Evolutionary conservation across 2,113 vertebrate species (phyloP).

Genomic region (Falco punctatus): DNA sequence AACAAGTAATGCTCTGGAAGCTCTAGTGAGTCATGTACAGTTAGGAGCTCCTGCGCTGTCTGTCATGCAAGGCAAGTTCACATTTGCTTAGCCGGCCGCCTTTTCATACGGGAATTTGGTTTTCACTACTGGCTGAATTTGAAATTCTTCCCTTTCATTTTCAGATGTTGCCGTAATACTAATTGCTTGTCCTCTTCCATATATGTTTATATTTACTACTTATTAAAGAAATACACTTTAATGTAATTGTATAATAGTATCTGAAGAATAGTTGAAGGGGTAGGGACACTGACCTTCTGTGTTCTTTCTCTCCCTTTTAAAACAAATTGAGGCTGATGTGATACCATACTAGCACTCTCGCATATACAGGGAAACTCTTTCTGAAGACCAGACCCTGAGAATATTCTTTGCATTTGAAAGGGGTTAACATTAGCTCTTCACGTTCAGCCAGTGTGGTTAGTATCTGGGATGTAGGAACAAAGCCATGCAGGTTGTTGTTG

Average conservation of each 20-base stretch:
- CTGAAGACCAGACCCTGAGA: background rate
- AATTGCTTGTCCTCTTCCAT: background rate
- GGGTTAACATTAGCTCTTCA: background rate
- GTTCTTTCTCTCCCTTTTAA: background rate
- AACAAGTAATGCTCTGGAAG: background rate
- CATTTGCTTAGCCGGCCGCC: background rate
- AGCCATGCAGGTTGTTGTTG: background rate
- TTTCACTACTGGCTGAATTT: background rate
- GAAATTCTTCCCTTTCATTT: background rate
- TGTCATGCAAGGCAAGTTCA: background rate
- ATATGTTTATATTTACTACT: background rate
- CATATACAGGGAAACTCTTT: background rate
- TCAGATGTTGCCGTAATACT: background rate
- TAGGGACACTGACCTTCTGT: background rate
- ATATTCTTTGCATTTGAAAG: background rate
- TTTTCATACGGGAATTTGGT: background rate
- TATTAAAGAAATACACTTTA: background rate
- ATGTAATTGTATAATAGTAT: background rate
- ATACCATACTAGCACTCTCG: background rate
- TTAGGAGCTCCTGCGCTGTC: background rate
- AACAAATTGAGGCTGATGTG: background rate
- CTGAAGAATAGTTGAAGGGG: background rate
- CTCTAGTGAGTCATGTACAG: background rate
- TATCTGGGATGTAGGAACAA: background rate
- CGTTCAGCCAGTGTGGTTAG: background rate